Evolutionary conservation across 2,888 invertebrate genomes (phyloP), one percentile per base, ranked within the genome.

Genomic region (Kryphioiulus occultus): DNA sequence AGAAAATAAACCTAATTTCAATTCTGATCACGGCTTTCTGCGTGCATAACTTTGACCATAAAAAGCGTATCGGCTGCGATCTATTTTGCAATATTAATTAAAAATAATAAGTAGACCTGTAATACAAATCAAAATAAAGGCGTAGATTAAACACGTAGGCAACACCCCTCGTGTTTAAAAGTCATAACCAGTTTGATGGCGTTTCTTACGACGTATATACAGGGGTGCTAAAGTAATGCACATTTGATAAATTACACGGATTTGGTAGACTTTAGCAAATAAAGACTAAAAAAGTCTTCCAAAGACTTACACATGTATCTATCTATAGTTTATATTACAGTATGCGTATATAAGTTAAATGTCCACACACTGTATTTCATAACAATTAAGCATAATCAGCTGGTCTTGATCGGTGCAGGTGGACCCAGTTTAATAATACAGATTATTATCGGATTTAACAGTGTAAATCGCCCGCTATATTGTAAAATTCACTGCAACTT

Each of bases 31-130:
- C 68, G 59, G 15, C 5, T 59, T 59, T 59, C 22, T 2, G 15
- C 10, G 15, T 2, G 17, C 47, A 47, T 47, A 47, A 47, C 47
- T 47, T 17, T 0, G 17, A 3, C 26, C 1, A 26, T 47, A 47
- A 26, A 59, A 47, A 17, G 47, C 9, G 9, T 22, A 59, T 59
- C 22, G n/a, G 10, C 4, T 22, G 12, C 68, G 68, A 68, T 68
- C 68, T 68, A 68, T 68, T 68, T 68, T 12, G 68, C 68, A 68
- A 68, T 68, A 68, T 68, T 68, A 68, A 68, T 68, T 68, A 68
- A 68, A 68, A 68, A 68, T 68, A 68, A 68, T 68, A 68, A 68
- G 68, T 68, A 26, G 68, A 26, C n/a, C 53, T 59, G 53, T 59
- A 59, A 59, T 59, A 59, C 53, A 59, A 59, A 68, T 15, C 5